phyloP scores from a whole-genome alignment of 2,888 invertebrate genomes.

The Euplexia lucipara region DNA sequence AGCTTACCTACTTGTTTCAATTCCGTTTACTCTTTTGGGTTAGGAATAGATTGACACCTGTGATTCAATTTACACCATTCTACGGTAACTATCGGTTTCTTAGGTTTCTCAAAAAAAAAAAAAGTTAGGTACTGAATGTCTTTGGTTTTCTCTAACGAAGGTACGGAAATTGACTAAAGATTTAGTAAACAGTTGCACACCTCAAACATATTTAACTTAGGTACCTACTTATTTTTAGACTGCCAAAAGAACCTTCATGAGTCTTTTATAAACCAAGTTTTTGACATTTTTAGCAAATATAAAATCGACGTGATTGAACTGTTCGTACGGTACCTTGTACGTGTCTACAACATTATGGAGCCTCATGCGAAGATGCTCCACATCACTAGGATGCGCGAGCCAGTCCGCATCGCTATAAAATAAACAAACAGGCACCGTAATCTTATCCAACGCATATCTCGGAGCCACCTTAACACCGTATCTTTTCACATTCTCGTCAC shows the following conservation, averaged over 20 bases:
- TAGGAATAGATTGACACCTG: too few species aligned
- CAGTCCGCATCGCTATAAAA: constrained; percentile 91
- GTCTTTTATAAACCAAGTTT: constrained; percentile 69
- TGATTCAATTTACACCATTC: too few species aligned
- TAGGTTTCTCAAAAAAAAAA: too few species aligned
- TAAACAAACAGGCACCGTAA: constrained; percentile 78
- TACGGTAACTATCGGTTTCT: too few species aligned
- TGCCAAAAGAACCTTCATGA: constrained; percentile 65
- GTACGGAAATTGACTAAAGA: too few species aligned
- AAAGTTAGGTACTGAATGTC: too few species aligned
- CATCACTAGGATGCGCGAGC: constrained; percentile 91
- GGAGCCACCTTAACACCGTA: constrained; percentile 78
- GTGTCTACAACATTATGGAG: constrained; percentile 90
- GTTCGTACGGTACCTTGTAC: constrained; percentile 89
- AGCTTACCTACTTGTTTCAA: too few species aligned
- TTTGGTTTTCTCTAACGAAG: too few species aligned
- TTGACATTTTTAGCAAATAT: constrained; percentile 80
- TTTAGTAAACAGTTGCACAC: too few species aligned
- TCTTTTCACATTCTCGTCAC: constrained; percentile 68
- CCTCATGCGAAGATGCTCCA: constrained; percentile 85
- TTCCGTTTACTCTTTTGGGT: too few species aligned
- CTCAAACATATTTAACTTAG: too few species aligned
- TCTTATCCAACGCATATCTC: constrained; percentile 73
- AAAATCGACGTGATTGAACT: constrained; percentile 85
- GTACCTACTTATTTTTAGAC: constrained; percentile 62